Evolutionary conservation across 2,797 vertebrate genomes (phyloP), one percentile per base, ranked within the genome.

Genomic region (Zenarchopterus dispar): DNA sequence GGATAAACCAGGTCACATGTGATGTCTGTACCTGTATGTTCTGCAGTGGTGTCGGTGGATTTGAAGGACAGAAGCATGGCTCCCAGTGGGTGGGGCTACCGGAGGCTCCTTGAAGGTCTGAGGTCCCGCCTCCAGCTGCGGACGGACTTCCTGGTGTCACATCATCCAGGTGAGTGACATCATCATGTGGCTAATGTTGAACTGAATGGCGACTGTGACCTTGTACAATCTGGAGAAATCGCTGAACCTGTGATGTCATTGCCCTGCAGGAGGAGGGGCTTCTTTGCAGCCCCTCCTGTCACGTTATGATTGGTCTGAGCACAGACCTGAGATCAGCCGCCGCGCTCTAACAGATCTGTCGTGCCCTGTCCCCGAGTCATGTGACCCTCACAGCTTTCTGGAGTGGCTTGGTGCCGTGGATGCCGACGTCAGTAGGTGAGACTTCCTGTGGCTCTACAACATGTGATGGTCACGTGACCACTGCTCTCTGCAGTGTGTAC

Each of bases 321-420:
- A 89, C 80, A 89, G 80, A 68, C 94, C 95, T 26, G 85, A 91
- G 71, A 13, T 95, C 65, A 77, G 60, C 15, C 73, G 74, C 52
- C 89, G 51, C 57, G 79, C 60, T 0, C 47, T 95, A 64, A 84
- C 36, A 0, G 74, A 94, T 39, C 77, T 96, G 54, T 71, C 69
- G 26, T 95, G 93, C 63, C 97, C 97, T 0, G 63, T 88, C 53
- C 85, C 94, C 0, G 82, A 60, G 19, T 90, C 93, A 23, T 94
- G 94, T 90, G 89, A 93, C 21, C 81, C 94, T 0, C 87, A 85
- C 6, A 85, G 90, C 57, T 78, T 97, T 33, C 89, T 97, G 50
- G 96, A 97, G 62, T 99, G 97, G 97, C 88, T 99, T 0, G 97
- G 97, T 1, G 94, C 95, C 0, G 85, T 96, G 73, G 90, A 90